Percentiles rank a stretch among this genome's conserved stretches.
Evolutionary conservation across 2,113 vertebrate species (phyloP).

Genomic region (Ictidomys tridecemlineatus): DNA sequence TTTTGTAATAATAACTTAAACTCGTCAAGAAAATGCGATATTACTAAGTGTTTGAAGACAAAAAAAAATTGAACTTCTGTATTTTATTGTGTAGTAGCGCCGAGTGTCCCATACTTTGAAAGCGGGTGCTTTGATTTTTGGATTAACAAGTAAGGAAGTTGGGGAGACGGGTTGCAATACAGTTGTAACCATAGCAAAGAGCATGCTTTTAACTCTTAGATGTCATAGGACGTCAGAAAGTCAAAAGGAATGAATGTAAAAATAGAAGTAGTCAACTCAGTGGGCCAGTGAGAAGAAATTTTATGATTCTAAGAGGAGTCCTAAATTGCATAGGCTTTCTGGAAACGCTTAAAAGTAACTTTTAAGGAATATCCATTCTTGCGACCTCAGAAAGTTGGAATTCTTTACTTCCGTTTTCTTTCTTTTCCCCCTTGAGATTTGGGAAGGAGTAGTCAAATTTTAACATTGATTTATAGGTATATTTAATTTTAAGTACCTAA

Average conservation of each 20-base stretch:
- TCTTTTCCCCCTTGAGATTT: neutral
- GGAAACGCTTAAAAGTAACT: neutral
- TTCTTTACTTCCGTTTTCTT: neutral
- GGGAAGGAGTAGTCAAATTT: neutral
- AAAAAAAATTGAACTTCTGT: neutral
- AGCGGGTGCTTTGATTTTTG: neutral
- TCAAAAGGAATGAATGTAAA: neutral
- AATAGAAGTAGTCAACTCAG: neutral
- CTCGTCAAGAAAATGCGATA: neutral
- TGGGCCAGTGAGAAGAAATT: neutral
- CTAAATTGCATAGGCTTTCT: neutral
- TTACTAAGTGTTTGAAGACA: slow-evolving; percentile 29
- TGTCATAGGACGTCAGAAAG: neutral
- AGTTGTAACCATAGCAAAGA: neutral
- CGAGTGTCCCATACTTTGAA: neutral
- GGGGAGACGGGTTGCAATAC: neutral
- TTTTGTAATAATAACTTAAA: neutral
- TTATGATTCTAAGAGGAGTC: neutral
- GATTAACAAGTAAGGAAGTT: neutral
- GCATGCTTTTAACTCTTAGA: neutral
- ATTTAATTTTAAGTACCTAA: neutral
- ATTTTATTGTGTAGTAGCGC: neutral
- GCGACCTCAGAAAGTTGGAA: neutral
- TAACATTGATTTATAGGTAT: neutral
- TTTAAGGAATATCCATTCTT: neutral